Evolutionary conservation across 2,888 invertebrate species (phyloP).

Genomic region (Xestobium rufovillosum): DNA sequence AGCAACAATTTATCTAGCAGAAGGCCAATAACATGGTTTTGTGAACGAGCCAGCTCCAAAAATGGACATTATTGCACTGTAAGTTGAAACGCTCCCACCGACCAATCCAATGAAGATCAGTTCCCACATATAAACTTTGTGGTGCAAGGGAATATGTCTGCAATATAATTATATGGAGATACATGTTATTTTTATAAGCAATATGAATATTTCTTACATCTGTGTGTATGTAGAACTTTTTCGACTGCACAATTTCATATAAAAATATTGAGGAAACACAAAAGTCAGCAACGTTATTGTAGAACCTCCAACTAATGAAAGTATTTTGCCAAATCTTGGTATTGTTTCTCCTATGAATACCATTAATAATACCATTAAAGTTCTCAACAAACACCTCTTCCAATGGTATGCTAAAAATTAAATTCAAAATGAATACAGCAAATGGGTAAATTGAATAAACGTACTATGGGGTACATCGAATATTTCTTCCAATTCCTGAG

Average conservation of each 20-base stretch:
- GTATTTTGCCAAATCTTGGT: conserved; percentile 61
- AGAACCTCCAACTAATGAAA: conserved; percentile 64
- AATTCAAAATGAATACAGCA: neutral
- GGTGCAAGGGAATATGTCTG: conserved; percentile 51
- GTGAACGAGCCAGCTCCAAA: conserved; percentile 39
- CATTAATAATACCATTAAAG: conserved; percentile 51
- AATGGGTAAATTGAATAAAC: conserved; percentile 19
- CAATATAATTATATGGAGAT: conserved; percentile 28
- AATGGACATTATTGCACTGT: conserved; percentile 52
- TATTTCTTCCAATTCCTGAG: conserved; percentile 61
- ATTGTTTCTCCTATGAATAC: conserved; percentile 60
- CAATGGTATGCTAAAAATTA: conserved; percentile 52
- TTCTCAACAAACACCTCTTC: conserved; percentile 51
- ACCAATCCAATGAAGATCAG: conserved; percentile 51
- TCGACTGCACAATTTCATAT: conserved; percentile 52
- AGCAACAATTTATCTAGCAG: too few species aligned
- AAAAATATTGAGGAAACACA: conserved; percentile 60
- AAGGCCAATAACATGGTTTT: conserved; percentile 38
- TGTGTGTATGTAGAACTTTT: conserved; percentile 41
- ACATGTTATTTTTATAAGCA: conserved; percentile 1
- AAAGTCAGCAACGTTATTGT: conserved; percentile 61
- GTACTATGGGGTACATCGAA: conserved; percentile 54
- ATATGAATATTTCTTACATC: conserved; percentile 34
- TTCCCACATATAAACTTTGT: conserved; percentile 55
- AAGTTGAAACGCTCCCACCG: conserved; percentile 55